Conservation (phyloP, 2,113 vertebrate species). For the Antidorcas marsupialis region DNA sequence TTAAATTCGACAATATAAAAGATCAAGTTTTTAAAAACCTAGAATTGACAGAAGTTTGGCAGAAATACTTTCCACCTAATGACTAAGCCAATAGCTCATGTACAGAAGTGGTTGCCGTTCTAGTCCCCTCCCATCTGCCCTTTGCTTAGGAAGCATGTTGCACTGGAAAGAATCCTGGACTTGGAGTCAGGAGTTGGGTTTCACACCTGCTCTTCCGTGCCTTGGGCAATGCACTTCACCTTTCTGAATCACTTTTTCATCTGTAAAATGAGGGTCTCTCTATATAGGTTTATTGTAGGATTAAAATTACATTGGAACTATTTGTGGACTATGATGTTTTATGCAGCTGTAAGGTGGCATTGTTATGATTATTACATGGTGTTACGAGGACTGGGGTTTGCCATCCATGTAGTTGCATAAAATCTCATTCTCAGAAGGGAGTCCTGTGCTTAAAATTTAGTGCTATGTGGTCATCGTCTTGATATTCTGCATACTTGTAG, state of each 20-base stretch:
- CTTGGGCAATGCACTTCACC: background rate
- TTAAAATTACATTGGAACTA: background rate
- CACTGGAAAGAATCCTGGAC: background rate
- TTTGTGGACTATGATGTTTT: background rate
- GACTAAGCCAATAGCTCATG: background rate
- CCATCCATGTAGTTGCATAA: background rate
- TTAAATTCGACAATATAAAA: background rate
- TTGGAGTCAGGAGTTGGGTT: background rate
- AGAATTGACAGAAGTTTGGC: background rate
- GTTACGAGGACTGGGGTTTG: background rate
- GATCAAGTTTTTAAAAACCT: background rate
- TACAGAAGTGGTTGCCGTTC: background rate
- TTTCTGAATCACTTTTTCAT: background rate
- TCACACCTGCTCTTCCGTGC: background rate
- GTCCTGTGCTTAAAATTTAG: background rate
- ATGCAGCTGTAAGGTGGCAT: background rate
- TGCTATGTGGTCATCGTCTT: background rate
- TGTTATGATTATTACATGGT: background rate
- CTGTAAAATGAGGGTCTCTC: background rate
- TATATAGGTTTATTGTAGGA: slow-evolving; percentile 2
- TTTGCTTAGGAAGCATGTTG: background rate
- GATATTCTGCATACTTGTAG: background rate
- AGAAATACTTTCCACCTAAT: background rate
- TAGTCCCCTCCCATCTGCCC: too few species aligned
- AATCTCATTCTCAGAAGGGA: background rate